A percentile compares a stretch with the other conserved stretches of the same genome.
phyloP scores from a whole-genome alignment of 2,888 invertebrate genomes.

The Nudaria mundana region DNA sequence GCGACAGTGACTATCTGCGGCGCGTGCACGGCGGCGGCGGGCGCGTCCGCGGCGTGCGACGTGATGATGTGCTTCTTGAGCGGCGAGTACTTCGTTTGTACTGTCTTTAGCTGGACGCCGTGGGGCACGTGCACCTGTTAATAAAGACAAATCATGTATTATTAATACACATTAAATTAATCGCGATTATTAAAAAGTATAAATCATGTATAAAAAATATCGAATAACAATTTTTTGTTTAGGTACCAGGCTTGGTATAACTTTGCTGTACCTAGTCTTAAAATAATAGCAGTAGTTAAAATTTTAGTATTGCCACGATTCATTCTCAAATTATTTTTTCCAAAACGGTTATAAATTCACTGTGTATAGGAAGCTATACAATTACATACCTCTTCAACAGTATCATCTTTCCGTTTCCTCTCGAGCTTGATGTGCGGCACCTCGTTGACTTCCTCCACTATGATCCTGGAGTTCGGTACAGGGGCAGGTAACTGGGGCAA shows the following conservation, averaged over 20 bases:
- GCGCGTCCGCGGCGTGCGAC: constrained; percentile 29
- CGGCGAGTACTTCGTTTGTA: constrained; percentile 62
- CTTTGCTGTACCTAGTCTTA: no score
- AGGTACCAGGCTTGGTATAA: no score
- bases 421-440: constrained; percentile 30
- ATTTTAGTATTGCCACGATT: no score
- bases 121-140: constrained; percentile 41
- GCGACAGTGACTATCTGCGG: constrained; percentile 61
- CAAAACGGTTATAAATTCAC: no score
- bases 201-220: no score
- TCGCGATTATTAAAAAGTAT: no score
- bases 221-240: no score
- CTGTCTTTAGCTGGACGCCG: constrained; percentile 63
- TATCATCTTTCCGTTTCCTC: constrained; percentile 42
- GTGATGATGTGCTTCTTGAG: constrained; percentile 69
- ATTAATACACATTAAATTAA: no score
- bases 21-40: constrained; percentile 1
- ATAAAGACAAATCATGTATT: no score
- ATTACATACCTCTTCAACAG: constrained; percentile 43
- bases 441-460: constrained; percentile 60
- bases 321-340: background rate
- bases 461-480: constrained; percentile 43
- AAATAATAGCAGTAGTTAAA: no score
- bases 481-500: no score
- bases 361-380: background rate